Conservation (phyloP, 2,797 vertebrate species). For the Tragelaphus oryx region DNA sequence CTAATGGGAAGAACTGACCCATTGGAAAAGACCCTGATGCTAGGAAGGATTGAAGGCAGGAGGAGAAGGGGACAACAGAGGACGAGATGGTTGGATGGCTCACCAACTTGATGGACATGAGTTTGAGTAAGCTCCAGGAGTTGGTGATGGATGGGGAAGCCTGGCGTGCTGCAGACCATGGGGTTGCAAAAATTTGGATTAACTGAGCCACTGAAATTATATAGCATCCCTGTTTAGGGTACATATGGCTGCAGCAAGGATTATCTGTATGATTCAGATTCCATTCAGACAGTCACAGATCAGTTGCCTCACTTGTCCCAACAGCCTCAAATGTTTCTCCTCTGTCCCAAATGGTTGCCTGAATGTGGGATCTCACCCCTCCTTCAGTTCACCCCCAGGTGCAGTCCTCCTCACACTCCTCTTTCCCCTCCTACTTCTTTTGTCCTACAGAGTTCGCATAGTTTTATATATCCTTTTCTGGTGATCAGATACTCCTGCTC, state of each 20-base stretch:
- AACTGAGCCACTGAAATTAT: not conserved
- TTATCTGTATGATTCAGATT: not conserved
- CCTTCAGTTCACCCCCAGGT: not conserved
- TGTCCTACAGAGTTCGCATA: not conserved
- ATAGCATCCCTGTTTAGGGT: not conserved
- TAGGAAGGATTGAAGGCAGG: not conserved
- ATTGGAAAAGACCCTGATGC: not conserved
- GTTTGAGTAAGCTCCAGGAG: not conserved
- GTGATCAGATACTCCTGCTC: not conserved
- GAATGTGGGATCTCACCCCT: not conserved
- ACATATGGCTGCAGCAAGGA: not conserved
- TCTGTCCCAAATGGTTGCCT: not conserved
- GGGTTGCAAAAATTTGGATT: not conserved
- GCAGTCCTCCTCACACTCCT: not conserved
- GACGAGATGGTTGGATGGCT: not conserved
- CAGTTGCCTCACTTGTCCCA: not conserved
- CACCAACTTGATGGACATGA: not conserved
- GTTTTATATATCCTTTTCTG: not conserved
- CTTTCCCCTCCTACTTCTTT: not conserved
- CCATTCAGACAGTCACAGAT: not conserved
- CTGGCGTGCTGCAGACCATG: not conserved
- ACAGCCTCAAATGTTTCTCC: not conserved
- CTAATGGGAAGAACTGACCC: not conserved
- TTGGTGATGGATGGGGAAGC: not conserved
- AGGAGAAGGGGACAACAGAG: not conserved